Conservation (phyloP, 2,113 vertebrate genomes). For the Meles meles region DNA sequence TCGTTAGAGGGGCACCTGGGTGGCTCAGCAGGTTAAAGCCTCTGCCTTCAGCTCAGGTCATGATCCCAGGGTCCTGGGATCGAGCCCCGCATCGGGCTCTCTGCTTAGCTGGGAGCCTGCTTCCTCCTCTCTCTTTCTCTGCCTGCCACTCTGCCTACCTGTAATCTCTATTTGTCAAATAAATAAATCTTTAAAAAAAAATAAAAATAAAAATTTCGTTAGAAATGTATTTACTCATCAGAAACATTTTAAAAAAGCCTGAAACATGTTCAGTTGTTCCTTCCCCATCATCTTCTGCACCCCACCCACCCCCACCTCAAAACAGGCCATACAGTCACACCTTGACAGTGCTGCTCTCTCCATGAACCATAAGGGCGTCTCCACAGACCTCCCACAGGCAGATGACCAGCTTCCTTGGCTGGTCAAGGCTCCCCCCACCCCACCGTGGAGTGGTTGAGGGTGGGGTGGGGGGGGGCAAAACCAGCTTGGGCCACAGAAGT, state of each 20-base stretch:
- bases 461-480: not conserved
- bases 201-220: not conserved
- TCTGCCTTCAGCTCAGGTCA: no score
- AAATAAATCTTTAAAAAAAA: no score
- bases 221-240: not conserved
- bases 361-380: accelerated
- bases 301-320: no score
- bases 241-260: not conserved
- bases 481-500: not conserved
- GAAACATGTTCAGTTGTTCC: not conserved
- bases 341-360: accelerated
- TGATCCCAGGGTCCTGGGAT: no score
- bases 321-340: not conserved
- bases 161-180: no score
- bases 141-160: no score
- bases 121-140: no score
- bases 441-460: not conserved
- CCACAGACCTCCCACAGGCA: not conserved
- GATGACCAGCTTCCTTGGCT: not conserved
- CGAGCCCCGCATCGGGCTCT: no score
- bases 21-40: no score
- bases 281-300: not conserved
- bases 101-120: no score
- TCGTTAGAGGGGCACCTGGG: no score
- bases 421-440: no score